These are phyloP conservation scores for Takifugu ocellatus DNA, from an alignment of 2,797 vertebrate genomes.

Conservation along the genomic window DNA sequence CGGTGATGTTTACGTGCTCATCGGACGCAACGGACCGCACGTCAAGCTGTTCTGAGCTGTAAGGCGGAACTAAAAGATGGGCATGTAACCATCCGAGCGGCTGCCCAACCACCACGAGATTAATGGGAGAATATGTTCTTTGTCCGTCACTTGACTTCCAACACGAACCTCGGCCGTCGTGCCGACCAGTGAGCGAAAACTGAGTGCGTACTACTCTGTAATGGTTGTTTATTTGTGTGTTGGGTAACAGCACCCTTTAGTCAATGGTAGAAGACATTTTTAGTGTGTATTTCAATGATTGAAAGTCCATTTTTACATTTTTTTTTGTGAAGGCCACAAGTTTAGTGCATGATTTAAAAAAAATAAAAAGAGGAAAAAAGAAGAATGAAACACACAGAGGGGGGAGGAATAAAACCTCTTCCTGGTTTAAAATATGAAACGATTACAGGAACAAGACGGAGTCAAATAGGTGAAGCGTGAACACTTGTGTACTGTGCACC, in stretches of 20 bases:
- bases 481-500: conserved; percentile 69
- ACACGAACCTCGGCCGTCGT: conserved; percentile 63
- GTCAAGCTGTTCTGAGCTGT: conserved; percentile 35
- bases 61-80: conserved; percentile 40
- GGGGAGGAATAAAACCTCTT: conserved; percentile 61
- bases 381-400: conserved; percentile 37
- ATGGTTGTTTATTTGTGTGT: conserved; percentile 81
- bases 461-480: conserved; percentile 62
- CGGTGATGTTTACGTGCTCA: conserved; percentile 62
- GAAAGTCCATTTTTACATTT: conserved; percentile 74
- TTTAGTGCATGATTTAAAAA: conserved; percentile 86
- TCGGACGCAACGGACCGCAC: conserved; percentile 47
- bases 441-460: conserved; percentile 63
- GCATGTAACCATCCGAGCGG: conserved; percentile 24
- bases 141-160: conserved; percentile 56
- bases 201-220: conserved; percentile 69
- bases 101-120: conserved; percentile 64
- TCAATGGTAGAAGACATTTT: conserved; percentile 83
- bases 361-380: conserved; percentile 41
- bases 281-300: conserved; percentile 82
- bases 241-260: conserved; percentile 78
- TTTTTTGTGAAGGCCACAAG: conserved; percentile 78
- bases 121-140: conserved; percentile 67
- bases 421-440: conserved; percentile 73
- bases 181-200: conserved; percentile 64